Evolutionary conservation across 2,797 vertebrate genomes (phyloP).

Genomic region (Hoplostethus atlanticus): DNA sequence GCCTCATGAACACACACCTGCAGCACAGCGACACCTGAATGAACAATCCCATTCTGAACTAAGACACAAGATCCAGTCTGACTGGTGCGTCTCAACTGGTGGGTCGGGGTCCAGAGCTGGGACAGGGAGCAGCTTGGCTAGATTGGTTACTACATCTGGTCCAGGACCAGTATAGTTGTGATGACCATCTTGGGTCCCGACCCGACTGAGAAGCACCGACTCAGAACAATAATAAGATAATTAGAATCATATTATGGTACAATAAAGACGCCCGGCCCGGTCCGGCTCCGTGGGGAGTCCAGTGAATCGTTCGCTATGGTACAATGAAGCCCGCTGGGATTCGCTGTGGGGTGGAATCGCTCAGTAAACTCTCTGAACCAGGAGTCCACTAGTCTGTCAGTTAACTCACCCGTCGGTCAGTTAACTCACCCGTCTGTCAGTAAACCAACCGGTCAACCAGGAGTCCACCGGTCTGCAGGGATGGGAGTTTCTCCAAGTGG

Average conservation of each 20-base stretch:
- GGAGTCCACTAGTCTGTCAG: too few species aligned
- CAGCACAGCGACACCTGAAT: constrained; percentile 9
- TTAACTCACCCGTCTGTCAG: not conserved
- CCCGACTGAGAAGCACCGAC: constrained; percentile 48
- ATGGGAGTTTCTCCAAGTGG: constrained; percentile 30
- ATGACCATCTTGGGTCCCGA: constrained; percentile 20
- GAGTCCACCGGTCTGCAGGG: constrained; percentile 7
- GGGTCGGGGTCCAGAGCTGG: not conserved
- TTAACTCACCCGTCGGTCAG: not conserved
- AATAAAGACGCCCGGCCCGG: constrained; percentile 60
- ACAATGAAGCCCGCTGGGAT: constrained; percentile 52
- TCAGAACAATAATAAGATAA: constrained; percentile 51
- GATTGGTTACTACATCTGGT: too few species aligned
- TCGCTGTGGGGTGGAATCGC: constrained; percentile 16
- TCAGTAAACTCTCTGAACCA: too few species aligned
- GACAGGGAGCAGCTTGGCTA: not conserved
- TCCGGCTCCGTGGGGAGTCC: constrained; percentile 29
- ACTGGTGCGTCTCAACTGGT: constrained; percentile 43
- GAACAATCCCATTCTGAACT: constrained; percentile 59
- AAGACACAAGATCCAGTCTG: constrained; percentile 63
- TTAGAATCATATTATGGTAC: constrained; percentile 69
- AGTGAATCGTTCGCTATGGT: constrained; percentile 64
- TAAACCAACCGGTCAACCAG: constrained; percentile 14
- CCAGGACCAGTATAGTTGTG: too few species aligned
- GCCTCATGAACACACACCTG: not conserved